Evolutionary conservation across 2,888 invertebrate genomes (phyloP).

Genomic region (Frankliniella intonsa): DNA sequence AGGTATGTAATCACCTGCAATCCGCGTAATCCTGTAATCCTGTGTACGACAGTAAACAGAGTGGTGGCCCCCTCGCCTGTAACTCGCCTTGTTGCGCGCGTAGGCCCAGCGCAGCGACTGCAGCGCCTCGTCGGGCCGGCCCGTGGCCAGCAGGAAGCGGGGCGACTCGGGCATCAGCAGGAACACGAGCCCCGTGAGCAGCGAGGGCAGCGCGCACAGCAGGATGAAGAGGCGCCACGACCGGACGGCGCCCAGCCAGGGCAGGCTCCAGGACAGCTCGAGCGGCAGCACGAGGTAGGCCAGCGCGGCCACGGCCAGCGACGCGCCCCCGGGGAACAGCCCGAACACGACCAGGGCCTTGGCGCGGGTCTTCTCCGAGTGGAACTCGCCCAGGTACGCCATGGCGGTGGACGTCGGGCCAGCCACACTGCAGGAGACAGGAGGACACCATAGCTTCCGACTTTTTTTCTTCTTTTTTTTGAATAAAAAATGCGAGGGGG

Average conservation of each 20-base stretch:
- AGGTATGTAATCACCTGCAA: too few species aligned
- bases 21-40: too few species aligned
- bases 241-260: conserved; percentile 36
- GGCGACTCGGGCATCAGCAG: conserved; percentile 45
- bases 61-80: neutral
- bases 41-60: too few species aligned
- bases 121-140: conserved; percentile 41
- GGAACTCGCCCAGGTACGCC: conserved; percentile 17
- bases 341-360: neutral
- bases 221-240: conserved; percentile 46
- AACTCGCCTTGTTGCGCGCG: conserved; percentile 35
- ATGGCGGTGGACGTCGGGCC: neutral
- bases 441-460: neutral
- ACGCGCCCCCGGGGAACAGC: neutral
- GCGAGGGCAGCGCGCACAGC: conserved; percentile 44
- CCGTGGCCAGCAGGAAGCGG: conserved; percentile 43
- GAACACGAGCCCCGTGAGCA: conserved; percentile 42
- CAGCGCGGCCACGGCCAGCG: neutral
- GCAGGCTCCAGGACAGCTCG: neutral
- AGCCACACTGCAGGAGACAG: neutral
- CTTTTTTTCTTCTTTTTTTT: too few species aligned
- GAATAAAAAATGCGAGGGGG: too few species aligned
- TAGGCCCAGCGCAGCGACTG: conserved; percentile 42
- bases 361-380: neutral
- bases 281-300: neutral